Base-by-base conservation (phyloP, 2,888 invertebrate genomes). In the Dicycla oo region DNA sequence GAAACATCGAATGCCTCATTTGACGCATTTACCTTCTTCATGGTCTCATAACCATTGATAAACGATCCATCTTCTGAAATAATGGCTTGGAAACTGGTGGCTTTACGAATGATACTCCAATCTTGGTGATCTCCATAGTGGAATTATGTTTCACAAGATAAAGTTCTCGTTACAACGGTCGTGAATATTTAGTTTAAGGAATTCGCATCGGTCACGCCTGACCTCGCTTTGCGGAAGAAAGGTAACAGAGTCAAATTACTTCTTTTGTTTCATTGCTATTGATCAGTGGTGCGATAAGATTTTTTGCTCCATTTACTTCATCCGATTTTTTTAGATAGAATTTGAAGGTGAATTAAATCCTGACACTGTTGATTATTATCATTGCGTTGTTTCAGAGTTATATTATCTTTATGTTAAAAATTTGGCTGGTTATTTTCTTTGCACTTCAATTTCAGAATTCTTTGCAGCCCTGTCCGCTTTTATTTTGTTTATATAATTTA, bases 181-280 rank as follows among this genome's bases (percentile, higher is more conserved):
- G 74, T 79, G 82, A 90, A 89, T 91, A 91, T 90, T 91, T 88
- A 84, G 82, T 87, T 86, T 86, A 87, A 91, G 91, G 93, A 92
- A 94, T 95, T 93, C 85, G 90, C 86, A 86, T 90, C 88, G 91
- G 94, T 94, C 94, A 94, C 93, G 94, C 88, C 85, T 91, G 94
- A 93, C 94, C 95, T 95, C 93, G 92, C 84, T 81, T 92, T 91
- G 89, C 94, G 94, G 95, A 95, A 95, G 95, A 94, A 94, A 94
- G 90, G 92, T 92, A 91, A 88, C 90, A 87, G 89, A 90, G 72
- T 86, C 83, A 80, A 80, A 91, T 93, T 92, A 93, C 90, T 91
- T 90, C 91, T 94, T 92, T 93, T 93, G 93, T 93, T 93, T 93
- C 89, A 91, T 88, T 89, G 86, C 88, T 86, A 88, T 88, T 84